Conservation (phyloP, 1,140 invertebrate species). For the Musca vetustissima region DNA sequence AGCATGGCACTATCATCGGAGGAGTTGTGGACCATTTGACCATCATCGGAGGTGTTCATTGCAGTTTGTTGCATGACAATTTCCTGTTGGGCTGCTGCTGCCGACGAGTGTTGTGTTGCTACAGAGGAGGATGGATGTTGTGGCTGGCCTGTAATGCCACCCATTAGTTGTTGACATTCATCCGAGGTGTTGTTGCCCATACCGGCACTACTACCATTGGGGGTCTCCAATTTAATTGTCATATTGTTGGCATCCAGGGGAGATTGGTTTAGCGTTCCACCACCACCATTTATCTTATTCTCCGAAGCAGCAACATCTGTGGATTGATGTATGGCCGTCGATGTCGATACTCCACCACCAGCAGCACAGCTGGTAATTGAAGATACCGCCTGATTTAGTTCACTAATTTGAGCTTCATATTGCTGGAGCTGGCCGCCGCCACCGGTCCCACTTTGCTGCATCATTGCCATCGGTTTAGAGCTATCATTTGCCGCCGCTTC, state of each 20-base stretch:
- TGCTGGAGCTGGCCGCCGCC: not conserved
- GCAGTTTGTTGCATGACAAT: slow-evolving; percentile 24
- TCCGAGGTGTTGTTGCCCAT: no score
- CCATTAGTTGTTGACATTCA: not conserved
- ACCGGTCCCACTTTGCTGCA: no score
- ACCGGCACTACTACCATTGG: not conserved
- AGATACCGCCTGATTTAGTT: slow-evolving; percentile 48
- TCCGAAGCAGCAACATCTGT: slow-evolving; percentile 2
- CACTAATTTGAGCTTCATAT: slow-evolving; percentile 36
- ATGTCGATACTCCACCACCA: no score
- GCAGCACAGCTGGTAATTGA: slow-evolving; percentile 36
- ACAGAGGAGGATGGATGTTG: no score
- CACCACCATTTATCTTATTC: not conserved
- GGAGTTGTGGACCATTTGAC: slow-evolving; percentile 41
- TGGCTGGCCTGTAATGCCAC: not conserved
- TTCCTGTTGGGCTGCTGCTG: no score
- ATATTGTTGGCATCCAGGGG: not conserved
- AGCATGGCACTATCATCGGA: slow-evolving; percentile 49
- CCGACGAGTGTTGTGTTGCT: slow-evolving; percentile 12
- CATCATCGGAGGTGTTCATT: slow-evolving; percentile 31
- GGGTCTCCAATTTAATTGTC: no score
- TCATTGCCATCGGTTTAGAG: not conserved
- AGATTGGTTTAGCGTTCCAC: not conserved
- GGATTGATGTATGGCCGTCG: no score
- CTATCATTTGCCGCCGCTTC: no score